Evolutionary conservation across 1,140 invertebrate species (phyloP).

Genomic region (Agrilus planipennis): DNA sequence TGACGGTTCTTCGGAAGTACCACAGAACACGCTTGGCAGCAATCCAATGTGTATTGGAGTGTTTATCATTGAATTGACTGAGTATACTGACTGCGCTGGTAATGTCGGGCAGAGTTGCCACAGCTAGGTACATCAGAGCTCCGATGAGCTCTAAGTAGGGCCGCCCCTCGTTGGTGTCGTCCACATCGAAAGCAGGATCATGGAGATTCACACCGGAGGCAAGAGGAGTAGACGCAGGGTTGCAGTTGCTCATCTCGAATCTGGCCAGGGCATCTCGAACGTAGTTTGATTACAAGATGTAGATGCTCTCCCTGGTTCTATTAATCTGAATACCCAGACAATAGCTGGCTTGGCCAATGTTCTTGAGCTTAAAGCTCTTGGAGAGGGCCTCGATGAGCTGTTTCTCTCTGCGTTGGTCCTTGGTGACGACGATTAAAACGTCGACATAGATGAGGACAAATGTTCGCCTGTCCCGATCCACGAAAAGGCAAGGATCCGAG

Average conservation of each 20-base stretch:
- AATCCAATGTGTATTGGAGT: constrained; percentile 23
- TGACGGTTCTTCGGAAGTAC: constrained; percentile 25
- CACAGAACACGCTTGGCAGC: constrained; percentile 28
- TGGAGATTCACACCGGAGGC: neutral
- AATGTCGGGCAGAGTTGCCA: constrained; percentile 33
- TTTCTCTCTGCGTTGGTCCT: too few species aligned
- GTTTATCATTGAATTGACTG: constrained; percentile 27
- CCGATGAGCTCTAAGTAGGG: constrained; percentile 28
- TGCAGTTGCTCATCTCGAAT: constrained; percentile 24
- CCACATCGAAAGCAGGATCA: constrained; percentile 2
- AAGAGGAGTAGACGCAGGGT: constrained; percentile 8
- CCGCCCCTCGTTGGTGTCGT: too few species aligned
- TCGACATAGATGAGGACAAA: too few species aligned
- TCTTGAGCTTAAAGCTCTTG: too few species aligned
- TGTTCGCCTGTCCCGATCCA: too few species aligned
- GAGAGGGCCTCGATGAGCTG: too few species aligned
- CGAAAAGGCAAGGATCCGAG: too few species aligned
- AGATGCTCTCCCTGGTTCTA: too few species aligned
- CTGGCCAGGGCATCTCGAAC: constrained; percentile 16
- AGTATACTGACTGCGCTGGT: constrained; percentile 26
- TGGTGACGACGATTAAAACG: too few species aligned
- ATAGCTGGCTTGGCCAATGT: too few species aligned
- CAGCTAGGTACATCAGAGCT: constrained; percentile 33
- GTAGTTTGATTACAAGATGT: too few species aligned
- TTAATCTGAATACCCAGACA: too few species aligned